These are phyloP conservation scores for Salmo trutta DNA, from an alignment of 2,797 vertebrate genomes.

Conservation along the genomic window DNA sequence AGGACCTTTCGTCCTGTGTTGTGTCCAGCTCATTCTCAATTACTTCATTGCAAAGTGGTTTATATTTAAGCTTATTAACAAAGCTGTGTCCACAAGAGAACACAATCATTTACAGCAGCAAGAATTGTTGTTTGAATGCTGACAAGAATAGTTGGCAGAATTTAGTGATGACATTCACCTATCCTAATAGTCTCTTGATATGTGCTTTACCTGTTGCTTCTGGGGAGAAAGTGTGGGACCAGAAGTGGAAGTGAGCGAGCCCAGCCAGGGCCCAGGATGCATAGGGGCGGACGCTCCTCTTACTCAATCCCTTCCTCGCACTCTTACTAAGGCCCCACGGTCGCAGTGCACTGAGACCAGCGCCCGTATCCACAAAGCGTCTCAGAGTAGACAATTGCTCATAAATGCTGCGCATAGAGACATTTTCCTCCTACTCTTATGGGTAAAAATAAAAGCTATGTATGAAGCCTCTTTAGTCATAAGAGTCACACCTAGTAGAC, in stretches of 20 bases:
- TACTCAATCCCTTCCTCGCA: constrained; percentile 18
- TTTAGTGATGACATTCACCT: background rate
- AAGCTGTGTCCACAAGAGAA: background rate
- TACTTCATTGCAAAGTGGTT: background rate
- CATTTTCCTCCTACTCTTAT: too few relatives aligned
- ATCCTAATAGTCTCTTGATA: background rate
- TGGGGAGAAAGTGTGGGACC: constrained; percentile 48
- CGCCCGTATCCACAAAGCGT: too few relatives aligned
- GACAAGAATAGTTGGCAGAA: background rate
- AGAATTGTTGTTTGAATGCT: background rate
- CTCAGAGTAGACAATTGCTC: too few relatives aligned
- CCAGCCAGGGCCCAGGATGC: constrained; percentile 22
- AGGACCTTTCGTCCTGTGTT: background rate
- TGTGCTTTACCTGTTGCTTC: constrained; percentile 1
- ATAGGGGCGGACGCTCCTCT: constrained; percentile 1
- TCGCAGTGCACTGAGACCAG: too few relatives aligned
- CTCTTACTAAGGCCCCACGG: background rate
- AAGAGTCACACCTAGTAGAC: too few relatives aligned
- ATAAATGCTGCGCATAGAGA: too few relatives aligned
- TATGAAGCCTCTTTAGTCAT: too few relatives aligned
- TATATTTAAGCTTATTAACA: background rate
- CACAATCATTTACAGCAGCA: background rate
- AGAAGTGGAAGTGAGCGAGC: constrained; percentile 40
- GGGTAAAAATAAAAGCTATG: too few relatives aligned
- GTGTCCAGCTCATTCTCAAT: background rate